These are phyloP conservation scores for Gryon sp. DNA, from an alignment of 1,140 invertebrate species.

Conservation along the genomic window DNA sequence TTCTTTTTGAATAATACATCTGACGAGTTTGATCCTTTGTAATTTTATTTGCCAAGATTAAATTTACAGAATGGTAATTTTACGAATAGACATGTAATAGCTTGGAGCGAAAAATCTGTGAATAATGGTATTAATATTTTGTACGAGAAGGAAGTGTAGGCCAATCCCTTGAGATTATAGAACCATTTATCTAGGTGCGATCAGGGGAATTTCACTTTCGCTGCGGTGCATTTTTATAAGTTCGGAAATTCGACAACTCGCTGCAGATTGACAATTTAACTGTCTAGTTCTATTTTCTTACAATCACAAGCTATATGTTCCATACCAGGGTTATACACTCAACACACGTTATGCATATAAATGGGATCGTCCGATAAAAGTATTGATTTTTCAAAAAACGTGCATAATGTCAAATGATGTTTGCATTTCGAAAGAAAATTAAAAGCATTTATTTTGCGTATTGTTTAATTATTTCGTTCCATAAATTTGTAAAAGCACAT, in stretches of 20 bases:
- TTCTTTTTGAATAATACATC: too few species aligned
- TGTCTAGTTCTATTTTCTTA: background rate
- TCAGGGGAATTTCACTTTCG: slow-evolving; percentile 34
- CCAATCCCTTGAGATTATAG: slow-evolving; percentile 29
- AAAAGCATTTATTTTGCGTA: too few species aligned
- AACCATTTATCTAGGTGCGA: slow-evolving; percentile 30
- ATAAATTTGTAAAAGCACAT: too few species aligned
- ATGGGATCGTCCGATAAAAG: too few species aligned
- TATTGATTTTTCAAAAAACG: too few species aligned
- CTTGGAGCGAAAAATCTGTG: background rate
- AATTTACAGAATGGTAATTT: slow-evolving; percentile 17
- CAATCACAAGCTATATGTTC: too few species aligned
- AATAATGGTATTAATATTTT: slow-evolving; percentile 40
- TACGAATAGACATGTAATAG: slow-evolving; percentile 5
- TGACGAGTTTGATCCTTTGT: background rate
- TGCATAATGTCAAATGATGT: too few species aligned
- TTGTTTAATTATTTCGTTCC: too few species aligned
- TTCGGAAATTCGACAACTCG: slow-evolving; percentile 21
- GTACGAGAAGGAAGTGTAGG: slow-evolving; percentile 6
- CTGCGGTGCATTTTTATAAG: slow-evolving; percentile 28
- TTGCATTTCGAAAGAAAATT: background rate
- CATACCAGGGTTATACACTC: too few species aligned
- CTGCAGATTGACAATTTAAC: slow-evolving; percentile 4
- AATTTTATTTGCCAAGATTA: background rate
- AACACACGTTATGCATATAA: background rate